phyloP scores from a whole-genome alignment of 2,797 vertebrate species.

The Pachyuromys duprasi region DNA sequence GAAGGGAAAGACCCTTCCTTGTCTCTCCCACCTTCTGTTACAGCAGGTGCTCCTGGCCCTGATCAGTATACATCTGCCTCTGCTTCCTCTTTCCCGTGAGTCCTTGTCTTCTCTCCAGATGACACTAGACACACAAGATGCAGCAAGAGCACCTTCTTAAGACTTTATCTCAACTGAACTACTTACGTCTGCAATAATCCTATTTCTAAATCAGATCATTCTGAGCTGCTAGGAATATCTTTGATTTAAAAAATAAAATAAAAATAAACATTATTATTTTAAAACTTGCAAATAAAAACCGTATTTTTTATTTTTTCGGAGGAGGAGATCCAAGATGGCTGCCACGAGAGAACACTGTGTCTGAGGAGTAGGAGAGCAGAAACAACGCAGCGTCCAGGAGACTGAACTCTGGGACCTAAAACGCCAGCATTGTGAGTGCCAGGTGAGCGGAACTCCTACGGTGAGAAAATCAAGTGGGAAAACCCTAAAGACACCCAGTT shows the following conservation, averaged over 20 bases:
- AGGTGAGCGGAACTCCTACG: too few species aligned
- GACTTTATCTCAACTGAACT: neutral
- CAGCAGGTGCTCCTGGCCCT: neutral
- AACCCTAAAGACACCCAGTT: too few species aligned
- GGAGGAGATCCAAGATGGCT: too few species aligned
- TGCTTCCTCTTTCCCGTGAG: neutral
- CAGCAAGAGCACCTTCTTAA: neutral
- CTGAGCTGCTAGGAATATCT: neutral
- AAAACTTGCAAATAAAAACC: neutral
- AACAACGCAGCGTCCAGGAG: too few species aligned
- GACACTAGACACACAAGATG: neutral
- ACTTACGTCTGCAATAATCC: neutral
- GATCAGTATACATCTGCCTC: neutral
- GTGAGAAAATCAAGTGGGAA: too few species aligned
- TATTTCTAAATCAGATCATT: neutral
- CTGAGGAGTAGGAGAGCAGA: too few species aligned
- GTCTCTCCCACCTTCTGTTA: neutral
- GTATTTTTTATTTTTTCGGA: too few species aligned
- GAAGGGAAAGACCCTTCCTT: too few species aligned
- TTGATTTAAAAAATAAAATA: neutral
- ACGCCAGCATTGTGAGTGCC: too few species aligned
- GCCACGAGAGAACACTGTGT: too few species aligned
- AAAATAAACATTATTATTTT: neutral
- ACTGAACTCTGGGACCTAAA: too few species aligned
- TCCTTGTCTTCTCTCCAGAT: neutral